These are phyloP conservation scores for Octonoba sinensis DNA, from an alignment of 2,888 invertebrate genomes.

Conservation along the genomic window DNA sequence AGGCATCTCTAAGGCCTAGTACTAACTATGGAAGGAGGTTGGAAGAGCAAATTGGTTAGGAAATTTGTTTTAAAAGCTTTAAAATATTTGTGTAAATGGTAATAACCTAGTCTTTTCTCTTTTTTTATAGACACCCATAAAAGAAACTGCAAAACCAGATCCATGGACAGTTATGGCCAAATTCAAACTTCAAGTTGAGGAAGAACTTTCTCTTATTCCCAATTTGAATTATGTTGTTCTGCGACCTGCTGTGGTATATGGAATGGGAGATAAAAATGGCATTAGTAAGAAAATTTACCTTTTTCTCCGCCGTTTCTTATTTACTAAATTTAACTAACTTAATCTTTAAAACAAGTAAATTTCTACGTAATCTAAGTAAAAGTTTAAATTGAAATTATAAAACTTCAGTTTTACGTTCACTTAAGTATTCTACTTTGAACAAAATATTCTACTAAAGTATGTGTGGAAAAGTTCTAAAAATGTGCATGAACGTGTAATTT, in stretches of 20 bases:
- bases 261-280: constrained; percentile 84
- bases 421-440: too few relatives aligned
- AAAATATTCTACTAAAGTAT: too few relatives aligned
- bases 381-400: too few relatives aligned
- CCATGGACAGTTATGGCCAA: constrained; percentile 89
- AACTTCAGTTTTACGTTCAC: too few relatives aligned
- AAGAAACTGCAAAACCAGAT: constrained; percentile 82
- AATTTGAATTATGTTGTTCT: constrained; percentile 83
- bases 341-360: not conserved
- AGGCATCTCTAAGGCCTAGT: too few relatives aligned
- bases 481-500: too few relatives aligned
- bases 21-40: too few relatives aligned
- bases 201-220: constrained; percentile 79
- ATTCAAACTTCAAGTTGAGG: constrained; percentile 87
- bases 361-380: too few relatives aligned
- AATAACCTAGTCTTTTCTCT: not conserved
- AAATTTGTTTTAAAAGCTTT: too few relatives aligned
- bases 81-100: too few relatives aligned
- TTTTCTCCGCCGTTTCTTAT: not conserved
- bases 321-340: not conserved
- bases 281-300: constrained; percentile 77
- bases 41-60: too few relatives aligned
- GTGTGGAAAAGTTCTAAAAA: too few relatives aligned
- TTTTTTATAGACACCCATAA: constrained; percentile 76
- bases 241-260: constrained; percentile 88